Evolutionary conservation across 2,797 vertebrate species (phyloP), one percentile per base, ranked within the genome.

Genomic region (Oreortyx pictus): DNA sequence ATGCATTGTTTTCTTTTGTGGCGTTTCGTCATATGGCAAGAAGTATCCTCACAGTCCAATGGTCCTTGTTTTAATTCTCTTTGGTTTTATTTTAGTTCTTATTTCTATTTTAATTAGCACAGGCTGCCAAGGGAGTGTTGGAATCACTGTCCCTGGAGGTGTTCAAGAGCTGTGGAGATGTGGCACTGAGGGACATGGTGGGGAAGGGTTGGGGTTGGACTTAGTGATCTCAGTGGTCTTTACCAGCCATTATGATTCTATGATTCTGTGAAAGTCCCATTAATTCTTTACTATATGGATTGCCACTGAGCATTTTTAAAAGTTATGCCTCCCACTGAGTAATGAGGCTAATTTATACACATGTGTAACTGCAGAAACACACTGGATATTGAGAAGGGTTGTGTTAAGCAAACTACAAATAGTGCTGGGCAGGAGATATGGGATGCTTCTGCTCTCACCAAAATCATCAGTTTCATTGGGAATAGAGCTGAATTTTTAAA

Each of bases 401-500:
- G n/a, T 59, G 7, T 27, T 27, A 25, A 17, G 3, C 8, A 44
- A n/a, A 5, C 1, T 6, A 8, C 4, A 8, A 73, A 14, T 27
- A 3, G 19, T 23, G 11, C 7, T 44, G 68, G 31, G 57, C 54
- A 39, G 66, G 64, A 64, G 56, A n/a, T 8, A 41, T 0, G 1
- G 33, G 67, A 65, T 82, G 52, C 25, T 86, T 81, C 60, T 25
- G n/a, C 64, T 86, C 44, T 47, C 37, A 13, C 31, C 68, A 11
- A 73, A 94, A 62, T 49, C 52, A 73, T 6, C 24, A 66, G 31
- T 89, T 94, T 94, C 73, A 49, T 18, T 33, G 70, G 43, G 49
- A 71, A 78, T 70, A 81, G 29, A 59, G 2, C 49, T 7, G 33
- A 72, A 82, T 92, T 91, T 94, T 94, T 83, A 18, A 81, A 94